These are phyloP conservation scores for Bos javanicus DNA, from an alignment of 2,113 vertebrate genomes.

Conservation along the genomic window DNA sequence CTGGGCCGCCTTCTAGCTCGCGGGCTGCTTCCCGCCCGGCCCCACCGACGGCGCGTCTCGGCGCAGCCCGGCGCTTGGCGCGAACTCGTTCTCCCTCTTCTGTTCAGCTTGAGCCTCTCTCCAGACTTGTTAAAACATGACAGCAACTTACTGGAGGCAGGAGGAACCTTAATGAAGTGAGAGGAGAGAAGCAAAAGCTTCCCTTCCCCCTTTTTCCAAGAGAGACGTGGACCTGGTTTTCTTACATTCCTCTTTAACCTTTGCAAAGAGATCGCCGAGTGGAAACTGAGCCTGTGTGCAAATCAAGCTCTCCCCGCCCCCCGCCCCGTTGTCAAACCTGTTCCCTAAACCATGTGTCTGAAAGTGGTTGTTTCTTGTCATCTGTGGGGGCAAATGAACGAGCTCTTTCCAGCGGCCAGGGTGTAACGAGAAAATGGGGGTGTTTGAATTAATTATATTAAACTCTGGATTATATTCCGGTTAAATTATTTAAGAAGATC, in stretches of 20 bases:
- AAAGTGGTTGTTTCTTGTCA: background rate
- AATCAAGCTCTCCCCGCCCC: background rate
- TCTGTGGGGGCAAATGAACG: background rate
- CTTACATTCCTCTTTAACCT: background rate
- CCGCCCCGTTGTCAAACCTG: background rate
- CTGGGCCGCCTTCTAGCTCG: conserved; percentile 38
- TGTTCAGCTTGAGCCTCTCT: conserved; percentile 37
- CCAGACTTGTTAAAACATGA: conserved; percentile 67
- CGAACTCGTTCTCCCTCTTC: conserved; percentile 61
- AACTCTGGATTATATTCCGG: conserved; percentile 6
- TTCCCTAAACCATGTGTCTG: background rate
- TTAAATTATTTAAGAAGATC: conserved; percentile 32
- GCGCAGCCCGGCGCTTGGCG: background rate
- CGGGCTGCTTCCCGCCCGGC: background rate
- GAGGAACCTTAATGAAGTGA: conserved; percentile 42
- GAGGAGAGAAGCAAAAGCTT: background rate
- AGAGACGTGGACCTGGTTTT: background rate
- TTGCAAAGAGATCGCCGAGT: background rate
- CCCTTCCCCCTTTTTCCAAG: too few species aligned
- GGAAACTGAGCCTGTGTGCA: background rate
- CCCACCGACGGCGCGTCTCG: background rate
- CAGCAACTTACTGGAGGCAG: conserved; percentile 24
- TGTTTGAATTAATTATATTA: background rate
- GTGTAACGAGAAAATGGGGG: background rate
- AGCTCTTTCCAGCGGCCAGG: background rate